A percentile compares a stretch with the other conserved stretches of the same genome.
Evolutionary conservation across 2,113 vertebrate genomes (phyloP).

Genomic region (Diadophis punctatus): DNA sequence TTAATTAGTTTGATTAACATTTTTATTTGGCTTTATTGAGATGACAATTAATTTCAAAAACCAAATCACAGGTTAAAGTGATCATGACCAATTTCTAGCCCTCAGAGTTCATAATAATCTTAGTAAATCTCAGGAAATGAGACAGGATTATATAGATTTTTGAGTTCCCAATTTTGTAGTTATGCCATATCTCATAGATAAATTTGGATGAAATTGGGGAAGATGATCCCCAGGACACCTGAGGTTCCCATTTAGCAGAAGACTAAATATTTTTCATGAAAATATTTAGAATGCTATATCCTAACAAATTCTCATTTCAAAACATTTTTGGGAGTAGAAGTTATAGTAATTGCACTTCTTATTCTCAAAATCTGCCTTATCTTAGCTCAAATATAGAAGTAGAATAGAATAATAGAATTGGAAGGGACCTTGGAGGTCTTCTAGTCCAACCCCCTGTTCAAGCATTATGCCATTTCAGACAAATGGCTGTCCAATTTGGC

Average conservation of each 20-base stretch:
- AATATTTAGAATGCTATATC: not conserved
- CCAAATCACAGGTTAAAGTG: not conserved
- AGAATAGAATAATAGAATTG: not conserved
- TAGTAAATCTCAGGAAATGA: not conserved
- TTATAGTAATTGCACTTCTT: not conserved
- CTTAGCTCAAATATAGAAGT: not conserved
- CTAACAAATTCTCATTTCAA: not conserved
- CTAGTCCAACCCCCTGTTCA: not conserved
- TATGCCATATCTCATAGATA: not conserved
- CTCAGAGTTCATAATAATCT: not conserved
- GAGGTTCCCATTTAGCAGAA: not conserved
- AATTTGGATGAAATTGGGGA: not conserved
- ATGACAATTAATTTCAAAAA: not conserved
- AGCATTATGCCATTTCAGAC: not conserved
- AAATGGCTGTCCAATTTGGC: not conserved
- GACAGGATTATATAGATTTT: not conserved
- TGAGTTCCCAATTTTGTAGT: not conserved
- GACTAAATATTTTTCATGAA: not conserved
- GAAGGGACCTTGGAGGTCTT: not conserved
- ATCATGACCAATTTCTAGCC: not conserved
- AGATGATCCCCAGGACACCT: not conserved
- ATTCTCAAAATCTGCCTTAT: not conserved
- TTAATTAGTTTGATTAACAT: not conserved
- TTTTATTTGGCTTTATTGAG: not conserved
- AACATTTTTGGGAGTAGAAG: not conserved